phyloP scores from a whole-genome alignment of 2,888 invertebrate species.

The Thysanoteuthis rhombus region DNA sequence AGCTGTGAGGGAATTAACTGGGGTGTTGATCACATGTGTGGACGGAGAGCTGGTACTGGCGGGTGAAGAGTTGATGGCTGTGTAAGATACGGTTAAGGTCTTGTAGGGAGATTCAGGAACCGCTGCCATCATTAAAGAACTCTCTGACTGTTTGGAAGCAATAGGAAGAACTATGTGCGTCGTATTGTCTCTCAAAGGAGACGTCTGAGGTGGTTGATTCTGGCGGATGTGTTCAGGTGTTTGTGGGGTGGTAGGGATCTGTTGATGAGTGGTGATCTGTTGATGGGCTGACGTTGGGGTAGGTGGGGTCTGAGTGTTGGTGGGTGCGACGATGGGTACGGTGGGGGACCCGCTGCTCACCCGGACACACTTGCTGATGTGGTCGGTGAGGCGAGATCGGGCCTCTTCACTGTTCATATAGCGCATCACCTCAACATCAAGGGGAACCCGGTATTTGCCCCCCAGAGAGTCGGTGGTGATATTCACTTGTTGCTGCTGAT shows the following conservation, averaged over 20 bases:
- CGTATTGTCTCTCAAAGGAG: neutral
- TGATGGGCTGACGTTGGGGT: neutral
- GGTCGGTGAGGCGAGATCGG: constrained; percentile 16
- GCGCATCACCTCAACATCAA: constrained; percentile 20
- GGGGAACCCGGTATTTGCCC: neutral
- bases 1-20: neutral
- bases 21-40: neutral
- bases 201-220: neutral
- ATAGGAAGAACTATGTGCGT: constrained; percentile 19
- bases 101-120: neutral
- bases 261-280: too few relatives aligned
- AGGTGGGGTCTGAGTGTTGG: neutral
- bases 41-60: neutral
- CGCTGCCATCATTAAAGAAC: neutral
- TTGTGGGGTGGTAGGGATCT: neutral
- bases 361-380: constrained; percentile 18
- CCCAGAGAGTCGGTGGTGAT: constrained; percentile 14
- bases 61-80: neutral
- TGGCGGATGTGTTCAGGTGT: neutral
- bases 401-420: constrained; percentile 28
- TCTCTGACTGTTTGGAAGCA: constrained; percentile 20
- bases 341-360: neutral
- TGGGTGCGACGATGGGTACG: neutral
- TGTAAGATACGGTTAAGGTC: neutral
- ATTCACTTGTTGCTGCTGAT: constrained; percentile 26